Evolutionary conservation across 1,140 invertebrate genomes (phyloP), one percentile per base, ranked within the genome.

Genomic region (Drosophila azteca): DNA sequence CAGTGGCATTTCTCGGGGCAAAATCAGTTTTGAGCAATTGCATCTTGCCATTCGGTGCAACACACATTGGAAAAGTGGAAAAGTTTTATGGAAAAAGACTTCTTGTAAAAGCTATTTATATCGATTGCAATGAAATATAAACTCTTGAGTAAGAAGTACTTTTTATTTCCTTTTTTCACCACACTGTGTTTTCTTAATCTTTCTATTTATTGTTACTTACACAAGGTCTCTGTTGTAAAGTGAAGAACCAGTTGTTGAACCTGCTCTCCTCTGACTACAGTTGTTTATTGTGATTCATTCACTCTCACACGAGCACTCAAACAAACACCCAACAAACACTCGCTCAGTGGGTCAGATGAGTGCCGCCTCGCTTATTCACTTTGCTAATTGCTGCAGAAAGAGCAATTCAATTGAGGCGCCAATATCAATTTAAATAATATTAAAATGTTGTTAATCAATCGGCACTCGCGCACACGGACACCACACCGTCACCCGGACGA

Each of bases 341-440:
- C 29, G 8, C 39, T 11, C 43, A 68, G 17, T 69, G 49, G 29
- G 49, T 68, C 41, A 45, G 45, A 45, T 51, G 35, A 39, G 3
- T 13, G 35, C 35, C 11, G 35, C 35, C 11, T n/a, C 11, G 22
- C 24, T 22, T 51, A 13, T 60, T 35, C 31, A 46, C 46, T 48
- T 26, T 24, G 35, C 49, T 65, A 67, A 73, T 77, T 79, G 63
- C 46, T 45, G 48, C 45, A 44, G 49, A 64, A 65, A 72, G 43
- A 59, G 35, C 59, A 74, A 63, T 60, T 66, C 35, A 63, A 70
- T 74, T 70, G 63, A 51, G 64, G 77, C 81, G 61, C 64, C 63
- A 70, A 61, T 69, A 61, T 59, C 46, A 64, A 77, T 80, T 84
- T 67, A 59, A 59, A 50, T 39, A 63, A 35, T 73, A 77, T 69